A percentile compares a stretch with the other conserved stretches of the same genome.
phyloP scores from a whole-genome alignment of 2,113 vertebrate species.

The Peromyscus leucopus region DNA sequence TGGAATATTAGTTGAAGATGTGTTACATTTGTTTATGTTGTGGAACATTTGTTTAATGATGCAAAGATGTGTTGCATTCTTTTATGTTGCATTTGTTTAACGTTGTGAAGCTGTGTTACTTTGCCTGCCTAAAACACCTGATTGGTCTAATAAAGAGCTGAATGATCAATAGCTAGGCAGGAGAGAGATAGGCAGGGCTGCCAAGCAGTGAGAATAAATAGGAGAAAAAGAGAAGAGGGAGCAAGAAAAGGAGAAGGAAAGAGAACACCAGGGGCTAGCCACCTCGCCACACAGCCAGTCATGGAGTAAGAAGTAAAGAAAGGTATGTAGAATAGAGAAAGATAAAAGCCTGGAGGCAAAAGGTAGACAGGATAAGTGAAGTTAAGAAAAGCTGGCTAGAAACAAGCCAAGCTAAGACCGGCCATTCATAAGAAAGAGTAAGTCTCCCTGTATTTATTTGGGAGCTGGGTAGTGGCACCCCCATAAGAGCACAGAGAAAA shows the following conservation, averaged over 20 bases:
- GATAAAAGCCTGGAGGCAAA: not conserved
- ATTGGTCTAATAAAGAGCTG: not conserved
- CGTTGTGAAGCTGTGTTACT: not conserved
- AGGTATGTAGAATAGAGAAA: not conserved
- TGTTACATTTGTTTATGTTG: not conserved
- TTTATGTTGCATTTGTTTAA: not conserved
- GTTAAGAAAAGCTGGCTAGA: not conserved
- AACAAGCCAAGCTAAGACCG: not conserved
- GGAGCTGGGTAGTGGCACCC: not conserved
- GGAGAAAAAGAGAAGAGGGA: not conserved
- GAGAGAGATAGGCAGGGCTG: not conserved
- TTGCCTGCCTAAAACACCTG: not conserved
- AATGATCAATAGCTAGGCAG: not conserved
- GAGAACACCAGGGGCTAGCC: not conserved
- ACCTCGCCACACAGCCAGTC: not conserved
- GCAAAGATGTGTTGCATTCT: not conserved
- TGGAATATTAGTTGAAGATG: not conserved
- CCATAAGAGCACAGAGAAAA: not conserved
- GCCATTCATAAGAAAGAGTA: not conserved
- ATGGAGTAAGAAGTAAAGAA: not conserved
- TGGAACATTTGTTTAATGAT: not conserved
- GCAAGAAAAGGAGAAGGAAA: not conserved
- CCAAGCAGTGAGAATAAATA: not conserved
- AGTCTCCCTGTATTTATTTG: not conserved
- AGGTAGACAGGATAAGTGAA: not conserved